phyloP scores from a whole-genome alignment of 2,113 vertebrate genomes.

The Anguilla japonica region DNA sequence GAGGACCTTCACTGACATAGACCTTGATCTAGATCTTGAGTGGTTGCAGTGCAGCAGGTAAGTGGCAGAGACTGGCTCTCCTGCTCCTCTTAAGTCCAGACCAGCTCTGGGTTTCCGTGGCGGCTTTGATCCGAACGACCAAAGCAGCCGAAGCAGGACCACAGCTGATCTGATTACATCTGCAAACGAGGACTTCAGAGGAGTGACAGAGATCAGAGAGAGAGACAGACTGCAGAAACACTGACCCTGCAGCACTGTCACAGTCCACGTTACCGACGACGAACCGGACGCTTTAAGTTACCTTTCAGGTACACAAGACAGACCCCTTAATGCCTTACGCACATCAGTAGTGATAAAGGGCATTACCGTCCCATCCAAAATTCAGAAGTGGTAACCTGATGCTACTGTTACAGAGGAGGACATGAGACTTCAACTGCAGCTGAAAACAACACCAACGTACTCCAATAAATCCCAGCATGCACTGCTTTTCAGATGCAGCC shows the following conservation, averaged over 20 bases:
- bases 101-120: background rate
- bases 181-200: background rate
- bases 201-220: background rate
- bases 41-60: background rate
- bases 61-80: background rate
- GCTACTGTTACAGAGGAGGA: background rate
- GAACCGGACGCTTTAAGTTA: background rate
- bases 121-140: background rate
- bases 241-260: background rate
- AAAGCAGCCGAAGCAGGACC: background rate
- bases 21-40: background rate
- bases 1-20: background rate
- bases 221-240: background rate
- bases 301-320: background rate
- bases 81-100: too few species aligned
- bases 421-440: background rate
- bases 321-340: background rate
- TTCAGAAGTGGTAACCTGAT: background rate
- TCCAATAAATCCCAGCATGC: background rate
- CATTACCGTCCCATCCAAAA: background rate
- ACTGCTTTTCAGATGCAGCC: background rate
- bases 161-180: background rate
- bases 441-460: background rate
- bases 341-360: background rate
- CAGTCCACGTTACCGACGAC: background rate